Conservation (phyloP, 2,113 vertebrate species). For the Mus pahari region DNA sequence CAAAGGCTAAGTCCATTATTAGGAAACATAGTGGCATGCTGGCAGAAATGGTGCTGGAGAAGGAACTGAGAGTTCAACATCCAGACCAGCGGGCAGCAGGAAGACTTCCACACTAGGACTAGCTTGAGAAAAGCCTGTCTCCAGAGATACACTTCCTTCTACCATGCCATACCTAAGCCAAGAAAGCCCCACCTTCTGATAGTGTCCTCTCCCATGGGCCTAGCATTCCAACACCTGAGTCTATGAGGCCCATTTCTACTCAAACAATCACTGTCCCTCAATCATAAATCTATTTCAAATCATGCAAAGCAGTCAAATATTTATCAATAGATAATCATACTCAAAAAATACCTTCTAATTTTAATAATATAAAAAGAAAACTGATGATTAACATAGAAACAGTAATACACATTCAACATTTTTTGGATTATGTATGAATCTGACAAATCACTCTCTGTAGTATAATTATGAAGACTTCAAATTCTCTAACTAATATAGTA, state of each 20-base stretch:
- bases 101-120: neutral
- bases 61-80: neutral
- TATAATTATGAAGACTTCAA: neutral
- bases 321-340: neutral
- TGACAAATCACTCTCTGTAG: neutral
- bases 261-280: neutral
- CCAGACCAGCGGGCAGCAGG: neutral
- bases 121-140: neutral
- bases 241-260: neutral
- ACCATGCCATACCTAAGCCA: neutral
- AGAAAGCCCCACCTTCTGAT: neutral
- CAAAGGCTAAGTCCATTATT: too few relatives aligned
- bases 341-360: neutral
- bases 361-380: neutral
- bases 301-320: neutral
- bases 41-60: neutral
- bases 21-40: too few relatives aligned
- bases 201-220: neutral
- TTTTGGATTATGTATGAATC: neutral
- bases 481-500: neutral
- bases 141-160: neutral
- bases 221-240: neutral
- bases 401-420: neutral
- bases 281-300: neutral
- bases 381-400: neutral